Percentiles rank a stretch among this genome's conserved stretches.
Evolutionary conservation across 2,113 vertebrate genomes (phyloP).

Genomic region (Protomyctophum bolini): DNA sequence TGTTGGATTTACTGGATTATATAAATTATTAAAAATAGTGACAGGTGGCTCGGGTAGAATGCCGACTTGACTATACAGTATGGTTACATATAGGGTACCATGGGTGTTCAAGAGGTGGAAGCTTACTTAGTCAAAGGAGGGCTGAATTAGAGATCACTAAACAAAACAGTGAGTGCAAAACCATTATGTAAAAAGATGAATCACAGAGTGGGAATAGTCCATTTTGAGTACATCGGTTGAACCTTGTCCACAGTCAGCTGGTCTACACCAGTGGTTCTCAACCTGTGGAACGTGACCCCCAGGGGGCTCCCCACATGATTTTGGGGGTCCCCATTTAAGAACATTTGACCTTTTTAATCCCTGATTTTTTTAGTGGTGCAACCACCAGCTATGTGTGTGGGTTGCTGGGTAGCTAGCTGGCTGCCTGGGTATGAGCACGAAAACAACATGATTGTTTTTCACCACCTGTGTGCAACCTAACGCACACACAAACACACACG

Average conservation of each 20-base stretch:
- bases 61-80: neutral
- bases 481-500: too few relatives aligned
- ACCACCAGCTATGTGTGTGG: too few relatives aligned
- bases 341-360: too few relatives aligned
- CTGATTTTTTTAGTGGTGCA: too few relatives aligned
- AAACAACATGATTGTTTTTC: too few relatives aligned
- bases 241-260: neutral
- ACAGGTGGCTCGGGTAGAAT: too few relatives aligned
- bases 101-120: conserved; percentile 12
- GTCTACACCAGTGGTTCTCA: neutral
- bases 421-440: too few relatives aligned
- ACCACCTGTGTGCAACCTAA: too few relatives aligned
- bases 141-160: neutral
- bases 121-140: conserved; percentile 25
- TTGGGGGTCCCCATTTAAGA: too few relatives aligned
- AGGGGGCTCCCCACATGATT: too few relatives aligned
- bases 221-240: conserved; percentile 11
- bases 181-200: conserved; percentile 19
- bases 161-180: neutral
- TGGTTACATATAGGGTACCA: conserved; percentile 10
- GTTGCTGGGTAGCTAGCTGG: too few relatives aligned
- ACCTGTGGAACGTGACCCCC: too few relatives aligned
- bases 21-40: neutral
- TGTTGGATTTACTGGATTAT: conserved; percentile 8
- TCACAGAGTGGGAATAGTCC: conserved; percentile 5